Percentiles rank a stretch among this genome's conserved stretches.
Evolutionary conservation across 2,113 vertebrate species (phyloP).

Genomic region (Hydropotes inermis): DNA sequence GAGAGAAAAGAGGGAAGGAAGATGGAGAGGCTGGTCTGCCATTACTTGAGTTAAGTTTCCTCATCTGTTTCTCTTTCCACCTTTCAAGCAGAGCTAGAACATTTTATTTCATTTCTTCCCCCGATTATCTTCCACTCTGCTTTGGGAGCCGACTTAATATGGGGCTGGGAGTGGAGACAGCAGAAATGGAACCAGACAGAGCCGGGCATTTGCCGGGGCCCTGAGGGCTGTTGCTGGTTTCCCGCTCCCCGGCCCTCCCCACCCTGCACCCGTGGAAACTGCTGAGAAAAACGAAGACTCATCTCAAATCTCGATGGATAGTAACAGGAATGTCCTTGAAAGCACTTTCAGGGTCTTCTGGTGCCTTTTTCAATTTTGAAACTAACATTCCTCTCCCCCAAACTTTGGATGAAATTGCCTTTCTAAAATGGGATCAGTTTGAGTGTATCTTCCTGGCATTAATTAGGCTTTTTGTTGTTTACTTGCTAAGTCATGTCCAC

Average conservation of each 20-base stretch:
- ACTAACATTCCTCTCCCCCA: not conserved
- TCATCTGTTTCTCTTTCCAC: not conserved
- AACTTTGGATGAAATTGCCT: not conserved
- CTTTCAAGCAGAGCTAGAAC: not conserved
- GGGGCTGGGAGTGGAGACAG: not conserved
- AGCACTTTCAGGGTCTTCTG: not conserved
- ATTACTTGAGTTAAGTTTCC: slow-evolving; percentile 5
- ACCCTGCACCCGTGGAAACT: fast-evolving
- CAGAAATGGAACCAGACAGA: not conserved
- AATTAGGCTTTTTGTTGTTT: not conserved
- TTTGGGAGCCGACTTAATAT: slow-evolving; percentile 1
- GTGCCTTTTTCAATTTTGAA: not conserved
- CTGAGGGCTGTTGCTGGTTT: not conserved
- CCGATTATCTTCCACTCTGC: not conserved
- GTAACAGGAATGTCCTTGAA: not conserved
- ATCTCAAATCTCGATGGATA: not conserved
- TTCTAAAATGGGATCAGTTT: not conserved
- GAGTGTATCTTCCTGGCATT: not conserved
- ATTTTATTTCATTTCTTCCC: not conserved
- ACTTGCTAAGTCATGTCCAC: not conserved
- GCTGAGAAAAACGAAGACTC: not conserved
- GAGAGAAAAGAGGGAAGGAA: slow-evolving; percentile 45
- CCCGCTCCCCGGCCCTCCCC: not conserved
- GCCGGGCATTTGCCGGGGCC: not conserved
- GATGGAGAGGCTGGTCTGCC: slow-evolving; percentile 56